Conservation (phyloP, 2,888 invertebrate genomes). For the Drosophila kanekoi region DNA sequence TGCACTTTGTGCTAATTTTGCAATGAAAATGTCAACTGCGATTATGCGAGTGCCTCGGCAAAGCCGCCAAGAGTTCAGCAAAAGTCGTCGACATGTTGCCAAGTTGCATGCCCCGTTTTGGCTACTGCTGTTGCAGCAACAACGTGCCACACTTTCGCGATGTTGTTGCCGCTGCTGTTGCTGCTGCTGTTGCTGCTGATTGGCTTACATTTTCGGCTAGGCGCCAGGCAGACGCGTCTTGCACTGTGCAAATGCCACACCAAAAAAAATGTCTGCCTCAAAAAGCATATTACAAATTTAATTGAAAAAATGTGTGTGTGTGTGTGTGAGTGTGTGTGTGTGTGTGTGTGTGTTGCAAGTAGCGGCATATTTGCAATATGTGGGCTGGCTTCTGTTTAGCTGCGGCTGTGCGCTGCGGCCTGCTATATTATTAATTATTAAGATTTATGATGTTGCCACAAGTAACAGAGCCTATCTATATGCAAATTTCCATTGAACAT, state of each 20-base stretch:
- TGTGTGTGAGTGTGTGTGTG: not conserved
- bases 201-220: slow-evolving; percentile 58
- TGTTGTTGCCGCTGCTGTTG: not conserved
- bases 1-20: slow-evolving; percentile 75
- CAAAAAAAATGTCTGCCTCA: slow-evolving; percentile 42
- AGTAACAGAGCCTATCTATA: slow-evolving; percentile 53
- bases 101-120: slow-evolving; percentile 53
- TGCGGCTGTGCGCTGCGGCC: slow-evolving; percentile 4
- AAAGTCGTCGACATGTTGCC: slow-evolving; percentile 34
- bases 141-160: slow-evolving; percentile 42
- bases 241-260: slow-evolving; percentile 23
- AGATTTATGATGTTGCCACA: slow-evolving; percentile 56
- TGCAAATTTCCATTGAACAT: slow-evolving; percentile 52
- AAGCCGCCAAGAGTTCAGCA: slow-evolving; percentile 43
- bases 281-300: slow-evolving; percentile 64
- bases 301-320: slow-evolving; percentile 53
- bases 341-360: slow-evolving; percentile 1
- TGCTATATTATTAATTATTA: slow-evolving; percentile 62
- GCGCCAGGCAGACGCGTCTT: slow-evolving; percentile 70
- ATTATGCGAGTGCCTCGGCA: slow-evolving; percentile 55
- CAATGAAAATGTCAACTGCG: slow-evolving; percentile 73
- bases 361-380: slow-evolving; percentile 28
- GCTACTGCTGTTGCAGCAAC: slow-evolving; percentile 10
- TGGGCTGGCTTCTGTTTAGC: slow-evolving; percentile 45
- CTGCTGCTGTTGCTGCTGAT: slow-evolving; percentile 17